Evolutionary conservation across 2,888 invertebrate species (phyloP).

Genomic region (Desoria tigrina): DNA sequence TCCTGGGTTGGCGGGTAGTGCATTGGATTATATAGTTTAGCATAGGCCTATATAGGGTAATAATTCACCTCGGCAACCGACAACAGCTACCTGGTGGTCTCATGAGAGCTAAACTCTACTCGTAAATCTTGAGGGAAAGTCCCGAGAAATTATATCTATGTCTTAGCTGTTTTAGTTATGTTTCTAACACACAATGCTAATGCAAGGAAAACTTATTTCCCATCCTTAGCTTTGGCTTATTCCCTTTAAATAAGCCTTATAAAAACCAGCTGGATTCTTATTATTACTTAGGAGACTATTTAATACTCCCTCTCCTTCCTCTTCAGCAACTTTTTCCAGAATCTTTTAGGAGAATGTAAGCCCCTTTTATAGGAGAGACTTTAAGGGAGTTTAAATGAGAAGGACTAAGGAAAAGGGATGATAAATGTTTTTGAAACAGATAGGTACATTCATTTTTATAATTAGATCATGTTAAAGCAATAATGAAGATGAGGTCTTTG

Average conservation of each 20-base stretch:
- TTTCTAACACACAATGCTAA: not conserved
- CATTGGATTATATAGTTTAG: too few relatives aligned
- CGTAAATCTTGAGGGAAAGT: slow-evolving; percentile 53
- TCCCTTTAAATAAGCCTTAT: slow-evolving; percentile 5
- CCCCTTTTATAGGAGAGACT: too few relatives aligned
- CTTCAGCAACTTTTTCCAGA: too few relatives aligned
- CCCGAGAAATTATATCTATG: slow-evolving; percentile 46
- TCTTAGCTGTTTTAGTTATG: not conserved
- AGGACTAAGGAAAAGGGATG: not conserved
- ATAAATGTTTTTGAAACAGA: slow-evolving; percentile 16
- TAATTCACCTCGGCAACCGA: slow-evolving; percentile 53
- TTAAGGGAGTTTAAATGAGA: too few relatives aligned
- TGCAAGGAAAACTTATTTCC: not conserved
- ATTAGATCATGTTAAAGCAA: slow-evolving; percentile 33
- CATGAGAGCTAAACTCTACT: slow-evolving; percentile 50
- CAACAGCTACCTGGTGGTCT: slow-evolving; percentile 54
- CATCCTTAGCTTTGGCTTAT: slow-evolving; percentile 3
- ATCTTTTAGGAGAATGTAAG: too few relatives aligned
- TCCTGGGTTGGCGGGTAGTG: too few relatives aligned
- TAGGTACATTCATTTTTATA: slow-evolving; percentile 28
- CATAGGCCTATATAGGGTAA: slow-evolving; percentile 27
- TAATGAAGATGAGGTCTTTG: slow-evolving; percentile 6
- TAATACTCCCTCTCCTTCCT: not conserved
- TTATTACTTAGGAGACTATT: not conserved
- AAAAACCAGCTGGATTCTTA: slow-evolving; percentile 4